A percentile compares a stretch with the other conserved stretches of the same genome.
phyloP scores from a whole-genome alignment of 2,797 vertebrate species.

The Cheirogaleus major region DNA sequence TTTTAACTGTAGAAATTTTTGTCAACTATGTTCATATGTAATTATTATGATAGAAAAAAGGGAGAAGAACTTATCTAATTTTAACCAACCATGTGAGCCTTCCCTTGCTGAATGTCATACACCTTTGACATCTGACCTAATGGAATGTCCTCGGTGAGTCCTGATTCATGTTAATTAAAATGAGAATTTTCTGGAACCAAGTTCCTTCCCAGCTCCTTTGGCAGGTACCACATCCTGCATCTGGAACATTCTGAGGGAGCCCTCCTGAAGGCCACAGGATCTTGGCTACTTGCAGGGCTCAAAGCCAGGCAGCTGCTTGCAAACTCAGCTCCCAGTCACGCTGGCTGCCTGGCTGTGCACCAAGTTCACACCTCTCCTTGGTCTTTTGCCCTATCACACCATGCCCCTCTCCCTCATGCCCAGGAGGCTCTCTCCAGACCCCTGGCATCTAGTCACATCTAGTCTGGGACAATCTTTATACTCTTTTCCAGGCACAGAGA shows the following conservation, averaged over 20 bases:
- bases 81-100: background rate
- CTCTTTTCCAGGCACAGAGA: background rate
- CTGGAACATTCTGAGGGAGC: background rate
- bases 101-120: background rate
- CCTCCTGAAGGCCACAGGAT: background rate
- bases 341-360: background rate
- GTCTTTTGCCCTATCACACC: too few species aligned
- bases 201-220: background rate
- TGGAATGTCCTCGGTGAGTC: background rate
- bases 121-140: background rate
- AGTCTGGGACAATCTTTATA: background rate
- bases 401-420: background rate
- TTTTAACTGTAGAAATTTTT: background rate
- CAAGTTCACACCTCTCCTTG: background rate
- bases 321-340: background rate
- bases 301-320: background rate
- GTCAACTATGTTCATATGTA: background rate
- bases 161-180: background rate
- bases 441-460: background rate
- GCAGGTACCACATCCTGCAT: background rate
- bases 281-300: background rate
- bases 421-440: background rate
- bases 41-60: background rate
- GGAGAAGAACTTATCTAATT: background rate
- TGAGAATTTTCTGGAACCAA: background rate